Base-by-base conservation (phyloP, 2,113 vertebrate genomes). In the Vulpes lagopus region DNA sequence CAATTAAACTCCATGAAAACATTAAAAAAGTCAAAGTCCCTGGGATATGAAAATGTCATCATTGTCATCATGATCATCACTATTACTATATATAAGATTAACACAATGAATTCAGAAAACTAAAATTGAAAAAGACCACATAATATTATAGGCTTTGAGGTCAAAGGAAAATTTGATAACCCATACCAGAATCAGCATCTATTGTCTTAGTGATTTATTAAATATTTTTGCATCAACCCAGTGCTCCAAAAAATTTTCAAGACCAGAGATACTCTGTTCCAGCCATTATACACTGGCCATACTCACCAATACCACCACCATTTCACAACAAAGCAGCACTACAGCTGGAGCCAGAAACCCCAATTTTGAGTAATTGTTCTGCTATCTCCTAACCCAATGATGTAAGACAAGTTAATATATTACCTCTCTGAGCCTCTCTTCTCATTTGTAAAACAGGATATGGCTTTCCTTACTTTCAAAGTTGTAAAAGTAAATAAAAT, bases 391-490 rank as follows among this genome's bases (percentile, higher is more conserved):
- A 92, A 87, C 69, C 27, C 49, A 95, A 38, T 88, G 80, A 91
- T 55, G n/a, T 93, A 87, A 96, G 65, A 71, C 62, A 96, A 97
- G 88, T 84, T 83, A 94, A 49, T 71, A 38, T 59, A 95, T 86
- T 62, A 83, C 59, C 92, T 88, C 38, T 91, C 88, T 49, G 35
- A 90, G 38, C 23, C 60, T 93, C 23, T 57, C 69, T 94, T 92
- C 69, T 81, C 65, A 88, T 96, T 84, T 94, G 80, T 88, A 94
- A 97, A 90, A 91, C 25, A 91, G 91, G 79, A 82, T 16, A 94
- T 14, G 74, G 71, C 67, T 96, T 93, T 85, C 74, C 65, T 91
- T 74, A 89, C 65, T 85, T 90, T 78, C 62, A 89, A 82, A 94
- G 57, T 69, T 94, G 43, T 90, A 80, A 79, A 43, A 86, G 15